Percentiles rank a stretch among this genome's conserved stretches.
Evolutionary conservation across 2,888 invertebrate species (phyloP).

Genomic region (Ecdyonurus torrentis): DNA sequence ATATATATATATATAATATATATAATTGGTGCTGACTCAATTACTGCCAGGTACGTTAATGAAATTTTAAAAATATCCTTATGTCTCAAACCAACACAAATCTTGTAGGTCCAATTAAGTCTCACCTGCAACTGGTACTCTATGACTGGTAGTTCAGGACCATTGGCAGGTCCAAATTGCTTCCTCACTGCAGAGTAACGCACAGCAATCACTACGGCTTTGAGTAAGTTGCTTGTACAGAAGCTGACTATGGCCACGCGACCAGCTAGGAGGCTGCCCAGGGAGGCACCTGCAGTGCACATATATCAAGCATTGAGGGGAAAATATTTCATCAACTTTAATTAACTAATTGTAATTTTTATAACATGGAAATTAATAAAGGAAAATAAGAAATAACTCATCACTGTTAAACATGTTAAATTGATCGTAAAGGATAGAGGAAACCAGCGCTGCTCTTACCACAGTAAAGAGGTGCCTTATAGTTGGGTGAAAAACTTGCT

Average conservation of each 20-base stretch:
- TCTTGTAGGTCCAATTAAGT: too few relatives aligned
- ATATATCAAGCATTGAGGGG: too few relatives aligned
- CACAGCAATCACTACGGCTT: slow-evolving; percentile 66
- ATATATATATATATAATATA: background rate
- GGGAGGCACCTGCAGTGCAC: slow-evolving; percentile 44
- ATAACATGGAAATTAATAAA: too few relatives aligned
- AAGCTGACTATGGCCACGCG: slow-evolving; percentile 55
- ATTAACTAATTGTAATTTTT: too few relatives aligned
- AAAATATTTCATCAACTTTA: too few relatives aligned
- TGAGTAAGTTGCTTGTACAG: slow-evolving; percentile 34
- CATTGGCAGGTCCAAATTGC: slow-evolving; percentile 62
- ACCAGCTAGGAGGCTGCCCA: slow-evolving; percentile 69
- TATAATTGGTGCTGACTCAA: background rate
- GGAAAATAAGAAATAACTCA: background rate
- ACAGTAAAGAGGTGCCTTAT: too few relatives aligned
- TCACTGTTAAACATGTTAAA: background rate
- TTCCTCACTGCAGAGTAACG: slow-evolving; percentile 72
- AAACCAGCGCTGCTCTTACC: too few relatives aligned
- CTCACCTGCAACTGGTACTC: slow-evolving; percentile 80
- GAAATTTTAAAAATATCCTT: background rate
- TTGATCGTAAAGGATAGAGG: background rate
- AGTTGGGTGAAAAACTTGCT: too few relatives aligned
- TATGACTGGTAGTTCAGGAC: slow-evolving; percentile 63
- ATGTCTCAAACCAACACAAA: too few relatives aligned
- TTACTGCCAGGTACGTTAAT: background rate